Base-by-base conservation (phyloP, 2,888 invertebrate species). In the Xestobium rufovillosum region DNA sequence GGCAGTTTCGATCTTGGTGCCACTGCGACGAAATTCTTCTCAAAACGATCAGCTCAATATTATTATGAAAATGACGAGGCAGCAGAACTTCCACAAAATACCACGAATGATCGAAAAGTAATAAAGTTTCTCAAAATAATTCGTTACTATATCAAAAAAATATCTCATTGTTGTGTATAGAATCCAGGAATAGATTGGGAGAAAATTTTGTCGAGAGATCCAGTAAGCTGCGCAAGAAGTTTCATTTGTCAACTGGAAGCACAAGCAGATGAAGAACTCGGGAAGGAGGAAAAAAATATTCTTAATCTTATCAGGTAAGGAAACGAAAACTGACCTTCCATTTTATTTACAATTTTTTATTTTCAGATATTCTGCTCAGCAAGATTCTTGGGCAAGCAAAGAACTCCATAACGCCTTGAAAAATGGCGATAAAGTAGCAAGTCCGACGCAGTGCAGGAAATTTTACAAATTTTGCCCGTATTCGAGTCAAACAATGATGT, bases 191-290 rank as follows among this genome's bases (percentile, higher is more conserved):
- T 60, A 27, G 53, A 61, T 37, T 65, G 63, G 63, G 56, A 61
- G 30, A 39, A 44, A 19, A 55, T 65, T 4, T 44, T 68, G 23
- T 47, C 56, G 13, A 53, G 63, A 35, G 70, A 70, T 47, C 64
- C 65, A 6, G 59, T 61, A n/a, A 62, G 65, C 26, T 70, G 70
- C 44, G 64, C 65, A 1, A 53, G 65, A 35, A 68, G 67, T 50
- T 67, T 66, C 45, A 57, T 68, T 19, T 70, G 70, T 39, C 65
- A 68, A 47, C 46, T 66, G 15, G 60, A 64, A 2, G 60, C 64
- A 3, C 55, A 56, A 16, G 49, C 61, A 3, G 48, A 49, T 17
- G 42, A 53, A 25, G 39, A 53, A 29, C 50, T 62, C 19, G 49
- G 48, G 8, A 40, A 47, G 23, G 57, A 58, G 11, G 63, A 63